A percentile compares a stretch with the other conserved stretches of the same genome.
phyloP scores from a whole-genome alignment of 2,797 vertebrate genomes.

The Enteromius viviparus region DNA sequence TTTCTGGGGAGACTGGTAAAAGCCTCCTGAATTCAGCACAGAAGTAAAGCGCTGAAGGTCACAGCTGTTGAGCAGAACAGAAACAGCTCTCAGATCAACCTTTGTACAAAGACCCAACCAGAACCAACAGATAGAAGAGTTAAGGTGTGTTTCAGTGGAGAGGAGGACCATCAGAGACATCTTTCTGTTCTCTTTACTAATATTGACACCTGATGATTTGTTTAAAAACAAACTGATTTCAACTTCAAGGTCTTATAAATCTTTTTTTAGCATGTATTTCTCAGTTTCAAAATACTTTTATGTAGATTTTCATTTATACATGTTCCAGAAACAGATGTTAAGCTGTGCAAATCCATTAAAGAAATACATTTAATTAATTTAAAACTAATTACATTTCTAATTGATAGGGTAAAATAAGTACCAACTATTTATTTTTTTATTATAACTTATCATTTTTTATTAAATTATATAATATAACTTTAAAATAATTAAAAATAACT shows the following conservation, averaged over 20 bases:
- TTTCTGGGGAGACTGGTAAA: conserved; percentile 32
- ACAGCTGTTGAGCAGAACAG: conserved; percentile 43
- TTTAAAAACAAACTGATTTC: neutral
- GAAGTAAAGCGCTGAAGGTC: conserved; percentile 44
- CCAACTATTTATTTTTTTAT: too few relatives aligned
- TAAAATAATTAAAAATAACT: too few relatives aligned
- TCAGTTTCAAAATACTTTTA: neutral
- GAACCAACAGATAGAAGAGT: neutral
- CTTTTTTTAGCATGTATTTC: neutral
- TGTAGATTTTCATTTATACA: neutral
- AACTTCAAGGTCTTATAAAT: neutral
- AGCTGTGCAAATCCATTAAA: neutral
- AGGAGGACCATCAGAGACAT: neutral
- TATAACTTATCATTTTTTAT: too few relatives aligned
- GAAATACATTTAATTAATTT: neutral
- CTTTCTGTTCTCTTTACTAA: neutral
- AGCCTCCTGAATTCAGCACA: neutral
- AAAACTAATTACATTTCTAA: too few relatives aligned
- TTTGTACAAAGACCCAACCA: neutral
- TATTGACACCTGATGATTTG: neutral
- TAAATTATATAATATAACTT: too few relatives aligned
- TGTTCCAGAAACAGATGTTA: neutral
- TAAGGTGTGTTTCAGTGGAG: neutral
- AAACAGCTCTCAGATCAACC: conserved; percentile 4
- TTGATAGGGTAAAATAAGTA: too few relatives aligned